Evolutionary conservation across 2,888 invertebrate species (phyloP).

Genomic region (Blastobasis lacticolella): DNA sequence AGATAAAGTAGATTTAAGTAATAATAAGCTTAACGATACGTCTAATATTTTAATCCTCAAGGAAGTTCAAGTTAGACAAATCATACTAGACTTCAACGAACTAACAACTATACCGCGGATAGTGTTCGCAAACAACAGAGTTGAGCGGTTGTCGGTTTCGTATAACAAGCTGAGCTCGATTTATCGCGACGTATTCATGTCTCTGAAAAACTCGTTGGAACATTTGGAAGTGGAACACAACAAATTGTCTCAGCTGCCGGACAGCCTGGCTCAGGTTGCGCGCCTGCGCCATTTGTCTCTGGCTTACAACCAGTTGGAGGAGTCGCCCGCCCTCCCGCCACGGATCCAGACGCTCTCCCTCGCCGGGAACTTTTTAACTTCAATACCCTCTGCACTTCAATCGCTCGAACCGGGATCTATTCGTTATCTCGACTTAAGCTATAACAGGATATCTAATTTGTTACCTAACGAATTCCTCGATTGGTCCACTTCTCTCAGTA

Average conservation of each 20-base stretch:
- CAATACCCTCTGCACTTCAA: slow-evolving; percentile 81
- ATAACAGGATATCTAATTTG: slow-evolving; percentile 87
- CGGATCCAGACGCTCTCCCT: slow-evolving; percentile 85
- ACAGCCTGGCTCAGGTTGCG: slow-evolving; percentile 78
- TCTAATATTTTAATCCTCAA: slow-evolving; percentile 79
- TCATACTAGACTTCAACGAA: slow-evolving; percentile 88
- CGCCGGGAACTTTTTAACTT: slow-evolving; percentile 85
- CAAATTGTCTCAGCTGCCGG: slow-evolving; percentile 79
- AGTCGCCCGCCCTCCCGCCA: slow-evolving; percentile 76
- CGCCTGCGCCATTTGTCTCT: slow-evolving; percentile 87
- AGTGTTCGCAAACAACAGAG: slow-evolving; percentile 80
- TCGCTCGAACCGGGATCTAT: slow-evolving; percentile 83
- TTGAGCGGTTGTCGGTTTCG: slow-evolving; percentile 85
- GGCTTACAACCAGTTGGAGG: slow-evolving; percentile 81
- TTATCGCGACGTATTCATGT: slow-evolving; percentile 81
- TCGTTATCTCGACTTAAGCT: slow-evolving; percentile 88
- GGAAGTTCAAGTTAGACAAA: slow-evolving; percentile 83
- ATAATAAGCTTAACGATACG: slow-evolving; percentile 83
- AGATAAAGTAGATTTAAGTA: slow-evolving; percentile 88
- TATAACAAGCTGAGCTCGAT: slow-evolving; percentile 83
- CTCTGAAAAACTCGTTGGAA: slow-evolving; percentile 82
- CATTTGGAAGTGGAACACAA: slow-evolving; percentile 90
- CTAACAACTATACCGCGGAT: slow-evolving; percentile 78
- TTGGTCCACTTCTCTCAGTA: slow-evolving; percentile 87
- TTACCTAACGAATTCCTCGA: slow-evolving; percentile 83